Base-by-base conservation (phyloP, 2,888 invertebrate species). In the Mactromeris polynyma region DNA sequence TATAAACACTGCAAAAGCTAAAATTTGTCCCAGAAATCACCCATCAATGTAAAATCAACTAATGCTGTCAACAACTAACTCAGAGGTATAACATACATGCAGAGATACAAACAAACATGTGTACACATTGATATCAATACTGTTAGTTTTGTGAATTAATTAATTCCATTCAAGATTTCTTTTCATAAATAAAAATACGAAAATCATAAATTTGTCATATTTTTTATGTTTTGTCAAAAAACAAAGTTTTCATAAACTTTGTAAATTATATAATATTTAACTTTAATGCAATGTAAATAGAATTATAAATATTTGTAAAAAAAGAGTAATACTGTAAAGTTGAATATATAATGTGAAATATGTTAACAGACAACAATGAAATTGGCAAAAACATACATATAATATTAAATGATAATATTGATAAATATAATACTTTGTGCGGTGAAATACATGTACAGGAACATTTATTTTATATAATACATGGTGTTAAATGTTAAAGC, bases 1-100 rank as follows among this genome's bases (percentile, higher is more conserved):
- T 73, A 73, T 33, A 73, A 36, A 73, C 73, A 73, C 73, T 73
- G 73, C 73, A 73, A 73, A 73, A 26, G 73, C 33, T 73, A 73
- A 73, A 73, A 31, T 73, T 19, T 73, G 73, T 19, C 73, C 73
- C 31, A 73, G 2, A 73, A 73, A 73, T 73, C 33, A 33, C 73
- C 73, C 9, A 73, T 17, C 36, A 17, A 73, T 33, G 21, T 14
- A 58, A 58, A 58, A 36, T 19, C 7, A 73, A 73, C 36, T 17
- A 73, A 73, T 33, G 73, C 33, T 73, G 31, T 26, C 17, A 26
- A 64, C 58, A 64, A 26, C 26, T 64, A n/a, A 64, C n/a, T 11
- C 6, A 64, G 26, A 26, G 21, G 11, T 64, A 64, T 26, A 26
- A 26, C 58, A 64, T 58, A n/a, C 58, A 64, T 26, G 51, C 51